Conservation (phyloP, 2,797 vertebrate species). For the Microchirus variegatus region DNA sequence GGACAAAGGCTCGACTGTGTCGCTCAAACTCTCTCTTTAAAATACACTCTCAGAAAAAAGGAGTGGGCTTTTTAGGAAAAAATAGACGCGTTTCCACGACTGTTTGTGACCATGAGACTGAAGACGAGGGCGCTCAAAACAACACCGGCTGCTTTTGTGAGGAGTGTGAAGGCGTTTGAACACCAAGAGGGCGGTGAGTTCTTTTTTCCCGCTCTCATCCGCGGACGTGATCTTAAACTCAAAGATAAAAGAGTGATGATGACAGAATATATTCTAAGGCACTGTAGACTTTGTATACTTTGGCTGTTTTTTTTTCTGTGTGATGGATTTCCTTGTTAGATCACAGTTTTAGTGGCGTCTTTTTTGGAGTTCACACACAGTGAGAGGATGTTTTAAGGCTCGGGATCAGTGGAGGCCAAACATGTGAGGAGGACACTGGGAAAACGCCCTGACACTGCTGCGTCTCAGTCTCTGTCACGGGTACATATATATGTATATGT, state of each 20-base stretch:
- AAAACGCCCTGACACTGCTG: too few species aligned
- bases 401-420: constrained; percentile 76
- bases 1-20: constrained; percentile 82
- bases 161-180: constrained; percentile 57
- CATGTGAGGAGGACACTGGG: constrained; percentile 52
- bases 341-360: constrained; percentile 95
- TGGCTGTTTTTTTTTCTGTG: constrained; percentile 97
- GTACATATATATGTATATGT: too few species aligned
- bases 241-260: constrained; percentile 49
- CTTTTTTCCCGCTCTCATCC: constrained; percentile 43
- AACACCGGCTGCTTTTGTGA: constrained; percentile 36
- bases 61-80: constrained; percentile 29
- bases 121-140: too few species aligned
- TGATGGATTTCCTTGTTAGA: constrained; percentile 88
- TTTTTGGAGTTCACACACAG: constrained; percentile 88
- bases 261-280: constrained; percentile 89
- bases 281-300: constrained; percentile 93
- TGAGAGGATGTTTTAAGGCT: constrained; percentile 91
- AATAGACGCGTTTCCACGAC: too few species aligned
- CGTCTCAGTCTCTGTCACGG: too few species aligned
- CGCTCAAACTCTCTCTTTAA: too few species aligned
- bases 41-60: constrained; percentile 48
- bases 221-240: constrained; percentile 42
- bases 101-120: constrained; percentile 22
- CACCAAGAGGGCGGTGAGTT: too few species aligned